phyloP scores from a whole-genome alignment of 2,888 invertebrate species.

The Calephelis perditalis region DNA sequence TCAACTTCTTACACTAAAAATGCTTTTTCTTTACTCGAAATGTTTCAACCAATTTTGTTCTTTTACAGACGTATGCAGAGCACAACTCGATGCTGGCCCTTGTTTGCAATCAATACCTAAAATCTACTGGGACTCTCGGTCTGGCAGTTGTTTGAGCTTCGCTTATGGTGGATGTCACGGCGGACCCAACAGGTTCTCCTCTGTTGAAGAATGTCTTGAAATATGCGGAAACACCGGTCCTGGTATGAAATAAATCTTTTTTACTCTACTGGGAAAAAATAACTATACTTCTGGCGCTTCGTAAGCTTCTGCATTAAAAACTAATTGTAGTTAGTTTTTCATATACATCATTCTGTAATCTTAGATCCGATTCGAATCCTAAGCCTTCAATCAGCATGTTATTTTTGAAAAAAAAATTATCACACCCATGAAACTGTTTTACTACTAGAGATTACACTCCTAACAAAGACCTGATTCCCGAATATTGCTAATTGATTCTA shows the following conservation, averaged over 20 bases:
- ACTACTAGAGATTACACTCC: too few species aligned
- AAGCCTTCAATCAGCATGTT: constrained; percentile 16
- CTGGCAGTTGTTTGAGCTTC: constrained; percentile 83
- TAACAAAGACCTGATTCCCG: too few species aligned
- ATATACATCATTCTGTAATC: background rate
- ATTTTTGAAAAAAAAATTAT: too few species aligned
- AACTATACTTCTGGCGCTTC: background rate
- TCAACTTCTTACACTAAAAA: too few species aligned
- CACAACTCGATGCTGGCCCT: constrained; percentile 82
- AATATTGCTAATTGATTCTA: too few species aligned
- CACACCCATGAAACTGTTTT: too few species aligned
- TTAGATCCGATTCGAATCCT: constrained; percentile 4
- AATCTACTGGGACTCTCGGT: constrained; percentile 82
- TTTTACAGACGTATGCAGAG: constrained; percentile 84
- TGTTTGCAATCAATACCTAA: constrained; percentile 82
- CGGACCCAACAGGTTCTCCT: constrained; percentile 56
- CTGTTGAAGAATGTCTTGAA: constrained; percentile 83
- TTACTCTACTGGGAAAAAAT: too few species aligned
- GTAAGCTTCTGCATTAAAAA: constrained; percentile 8
- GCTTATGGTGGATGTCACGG: constrained; percentile 90
- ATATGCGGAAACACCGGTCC: constrained; percentile 74
- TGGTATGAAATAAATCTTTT: constrained; percentile 36
- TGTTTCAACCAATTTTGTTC: background rate
- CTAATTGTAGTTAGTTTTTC: constrained; percentile 4
- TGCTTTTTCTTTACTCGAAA: background rate